A percentile compares a stretch with the other conserved stretches of the same genome.
These are phyloP conservation scores for Orestias chungarensis DNA, from an alignment of 2,797 vertebrate genomes.

Conservation along the genomic window DNA sequence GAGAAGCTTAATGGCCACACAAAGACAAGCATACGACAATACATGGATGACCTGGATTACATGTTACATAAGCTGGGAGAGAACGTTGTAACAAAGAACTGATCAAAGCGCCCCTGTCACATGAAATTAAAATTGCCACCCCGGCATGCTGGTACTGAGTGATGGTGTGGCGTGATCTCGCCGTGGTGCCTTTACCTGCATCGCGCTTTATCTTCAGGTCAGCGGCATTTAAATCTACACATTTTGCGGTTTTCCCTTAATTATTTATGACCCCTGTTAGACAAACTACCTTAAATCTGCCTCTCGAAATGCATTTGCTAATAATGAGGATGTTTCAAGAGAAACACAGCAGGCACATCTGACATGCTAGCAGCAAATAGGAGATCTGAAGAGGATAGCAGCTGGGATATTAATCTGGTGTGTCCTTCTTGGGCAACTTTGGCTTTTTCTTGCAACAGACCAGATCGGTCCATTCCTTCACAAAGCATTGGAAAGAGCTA, in stretches of 20 bases:
- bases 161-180: not conserved
- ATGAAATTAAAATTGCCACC: constrained; percentile 19
- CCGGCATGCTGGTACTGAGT: not conserved
- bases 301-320: not conserved
- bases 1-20: not conserved
- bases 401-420: not conserved
- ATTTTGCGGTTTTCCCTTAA: not conserved
- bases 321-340: not conserved
- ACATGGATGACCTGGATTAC: constrained; percentile 35
- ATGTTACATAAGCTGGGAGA: constrained; percentile 29
- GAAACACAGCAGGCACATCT: not conserved
- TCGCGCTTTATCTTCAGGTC: not conserved
- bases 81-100: constrained; percentile 21
- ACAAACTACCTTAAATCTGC: not conserved
- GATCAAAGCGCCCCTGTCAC: constrained; percentile 35
- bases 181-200: not conserved
- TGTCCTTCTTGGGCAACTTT: not conserved
- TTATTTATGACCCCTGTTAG: not conserved
- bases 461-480: not conserved
- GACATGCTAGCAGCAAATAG: not conserved
- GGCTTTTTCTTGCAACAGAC: not conserved
- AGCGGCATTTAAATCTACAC: not conserved
- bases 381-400: not conserved
- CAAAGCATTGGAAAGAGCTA: not conserved
- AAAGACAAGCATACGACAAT: constrained; percentile 22